Evolutionary conservation across 2,797 vertebrate species (phyloP).

Genomic region (Periparus ater): DNA sequence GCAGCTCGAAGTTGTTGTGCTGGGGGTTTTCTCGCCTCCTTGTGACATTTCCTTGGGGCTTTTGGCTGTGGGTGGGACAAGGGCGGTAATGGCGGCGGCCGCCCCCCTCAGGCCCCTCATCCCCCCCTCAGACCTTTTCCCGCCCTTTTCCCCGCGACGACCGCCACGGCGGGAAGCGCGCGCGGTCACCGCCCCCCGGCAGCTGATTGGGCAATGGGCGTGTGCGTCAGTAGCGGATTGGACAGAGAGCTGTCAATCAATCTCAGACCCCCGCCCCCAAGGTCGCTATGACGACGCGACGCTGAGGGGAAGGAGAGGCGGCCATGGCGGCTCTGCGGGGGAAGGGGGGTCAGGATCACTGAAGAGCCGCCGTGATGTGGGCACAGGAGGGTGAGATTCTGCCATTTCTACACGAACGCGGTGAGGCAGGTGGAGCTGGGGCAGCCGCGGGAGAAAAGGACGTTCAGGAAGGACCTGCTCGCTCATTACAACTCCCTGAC

Average conservation of each 20-base stretch:
- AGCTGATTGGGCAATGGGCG: fast-evolving
- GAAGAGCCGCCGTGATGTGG: fast-evolving
- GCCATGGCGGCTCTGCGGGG: not conserved
- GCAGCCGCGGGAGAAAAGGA: not conserved
- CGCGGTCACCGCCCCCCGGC: not conserved
- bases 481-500: not conserved
- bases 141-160: not conserved
- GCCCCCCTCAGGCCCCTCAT: not conserved
- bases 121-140: not conserved
- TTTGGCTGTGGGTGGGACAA: not conserved
- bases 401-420: not conserved
- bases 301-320: not conserved
- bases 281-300: not conserved
- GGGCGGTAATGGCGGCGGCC: not conserved
- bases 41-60: fast-evolving
- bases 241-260: fast-evolving
- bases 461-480: not conserved
- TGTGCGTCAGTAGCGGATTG: fast-evolving
- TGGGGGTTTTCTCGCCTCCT: fast-evolving
- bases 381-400: not conserved
- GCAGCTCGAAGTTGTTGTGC: fast-evolving
- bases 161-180: fast-evolving
- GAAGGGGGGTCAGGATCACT: fast-evolving
- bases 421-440: not conserved
- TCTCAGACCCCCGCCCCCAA: fast-evolving